phyloP scores from a whole-genome alignment of 2,113 vertebrate genomes.

The Nothoprocta perdicaria region DNA sequence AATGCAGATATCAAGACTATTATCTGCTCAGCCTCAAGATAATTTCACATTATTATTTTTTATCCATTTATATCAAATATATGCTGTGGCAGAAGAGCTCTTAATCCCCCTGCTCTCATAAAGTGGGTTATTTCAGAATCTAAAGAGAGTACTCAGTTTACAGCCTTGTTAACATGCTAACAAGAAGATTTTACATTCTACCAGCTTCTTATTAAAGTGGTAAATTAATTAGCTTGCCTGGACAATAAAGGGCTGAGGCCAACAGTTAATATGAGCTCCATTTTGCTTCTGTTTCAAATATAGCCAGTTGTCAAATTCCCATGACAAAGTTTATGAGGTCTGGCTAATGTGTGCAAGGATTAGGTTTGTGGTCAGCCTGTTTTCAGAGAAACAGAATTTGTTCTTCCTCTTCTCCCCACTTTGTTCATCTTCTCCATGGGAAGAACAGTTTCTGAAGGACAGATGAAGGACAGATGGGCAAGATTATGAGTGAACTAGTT shows the following conservation, averaged over 20 bases:
- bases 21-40: conserved; percentile 6
- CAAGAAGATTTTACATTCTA: conserved; percentile 28
- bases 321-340: background rate
- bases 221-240: conserved; percentile 55
- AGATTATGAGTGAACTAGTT: background rate
- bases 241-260: background rate
- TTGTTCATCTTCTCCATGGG: background rate
- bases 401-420: background rate
- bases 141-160: conserved; percentile 40
- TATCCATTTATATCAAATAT: conserved; percentile 50
- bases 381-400: background rate
- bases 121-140: conserved; percentile 34
- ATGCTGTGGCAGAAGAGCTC: conserved; percentile 2
- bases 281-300: background rate
- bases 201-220: conserved; percentile 28
- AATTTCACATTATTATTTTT: conserved; percentile 49
- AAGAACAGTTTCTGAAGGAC: background rate
- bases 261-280: background rate
- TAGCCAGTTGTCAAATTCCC: accelerated
- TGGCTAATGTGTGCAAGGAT: background rate
- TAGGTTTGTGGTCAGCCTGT: background rate
- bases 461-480: background rate
- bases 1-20: background rate
- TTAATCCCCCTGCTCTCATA: conserved; percentile 31
- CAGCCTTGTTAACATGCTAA: conserved; percentile 51